Base-by-base conservation (phyloP, 23 tunicate genomes). In the Styela clava region DNA sequence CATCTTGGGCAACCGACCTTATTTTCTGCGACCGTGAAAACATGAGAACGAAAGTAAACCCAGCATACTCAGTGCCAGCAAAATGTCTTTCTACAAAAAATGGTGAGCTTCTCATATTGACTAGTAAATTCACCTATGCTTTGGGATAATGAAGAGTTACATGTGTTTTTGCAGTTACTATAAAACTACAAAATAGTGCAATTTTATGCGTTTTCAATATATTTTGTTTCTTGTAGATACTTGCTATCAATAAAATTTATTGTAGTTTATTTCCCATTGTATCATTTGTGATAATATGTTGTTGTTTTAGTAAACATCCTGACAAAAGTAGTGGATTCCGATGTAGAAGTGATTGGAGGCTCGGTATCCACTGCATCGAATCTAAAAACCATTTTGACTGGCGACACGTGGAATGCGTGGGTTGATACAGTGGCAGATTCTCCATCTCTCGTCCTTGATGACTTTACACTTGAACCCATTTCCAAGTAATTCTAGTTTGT, bases 351-450 rank as follows among this genome's bases (percentile, higher is more conserved):
- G 18, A 29, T 35, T 7, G 95, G 95, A 32, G 95, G 95, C 68
- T 27, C 72, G 19, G 74, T 90, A 5, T 84, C 56, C 30, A 78
- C 84, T 27, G 61, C 95, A 31, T 81, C 95, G 30, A 63, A 81
- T 24, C 69, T 90, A 0, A 80, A 85, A 76, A 31, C 21, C 18
- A 18, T 64, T 5, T 16, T 76, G 16, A 91, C 83, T 27, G 83
- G 84, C 74, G 65, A 82, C 21, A 79, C 79, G 2, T 91, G 97
- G 97, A 85, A 86, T 19, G 85, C 91, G 2, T 91, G 97, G 97
- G 69, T 86, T 7, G 78, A 86, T 37, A 73, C 86, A 1, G 71
- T 91, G n/a, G 64, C 69, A 5, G 69, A 70, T 22, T 51, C 69
- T 28, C 97, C 91, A 61, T 27, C 74, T 73, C 68, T 91, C 19